Conservation (phyloP, 2,888 invertebrate species). For the Vanessa cardui region DNA sequence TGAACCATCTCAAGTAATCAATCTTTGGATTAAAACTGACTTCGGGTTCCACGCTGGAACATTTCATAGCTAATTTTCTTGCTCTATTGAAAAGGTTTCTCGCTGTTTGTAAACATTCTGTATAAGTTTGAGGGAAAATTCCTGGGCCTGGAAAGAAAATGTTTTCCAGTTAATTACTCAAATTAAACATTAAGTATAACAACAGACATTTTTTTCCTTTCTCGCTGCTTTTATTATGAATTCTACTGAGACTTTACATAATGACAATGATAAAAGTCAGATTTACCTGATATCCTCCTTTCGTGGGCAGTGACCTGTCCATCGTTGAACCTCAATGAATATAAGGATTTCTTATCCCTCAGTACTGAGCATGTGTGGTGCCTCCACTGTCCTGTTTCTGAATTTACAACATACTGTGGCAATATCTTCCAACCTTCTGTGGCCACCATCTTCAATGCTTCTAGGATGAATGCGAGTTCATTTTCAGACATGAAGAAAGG, state of each 20-base stretch:
- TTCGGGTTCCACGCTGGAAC: slow-evolving; percentile 88
- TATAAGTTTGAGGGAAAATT: slow-evolving; percentile 88
- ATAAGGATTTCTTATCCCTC: slow-evolving; percentile 92
- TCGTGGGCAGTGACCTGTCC: slow-evolving; percentile 90
- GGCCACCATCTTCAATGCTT: slow-evolving; percentile 93
- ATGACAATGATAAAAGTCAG: not conserved
- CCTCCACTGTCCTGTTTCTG: slow-evolving; percentile 94
- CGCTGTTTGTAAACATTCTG: slow-evolving; percentile 90
- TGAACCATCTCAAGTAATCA: slow-evolving; percentile 92
- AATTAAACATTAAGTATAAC: too few species aligned
- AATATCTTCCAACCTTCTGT: slow-evolving; percentile 94
- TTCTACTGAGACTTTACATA: too few species aligned
- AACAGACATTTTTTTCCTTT: too few species aligned
- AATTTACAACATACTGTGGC: slow-evolving; percentile 93
- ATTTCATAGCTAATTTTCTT: slow-evolving; percentile 88
- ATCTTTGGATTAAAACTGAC: slow-evolving; percentile 87
- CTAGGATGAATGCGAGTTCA: slow-evolving; percentile 91
- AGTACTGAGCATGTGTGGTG: slow-evolving; percentile 91
- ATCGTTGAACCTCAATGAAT: slow-evolving; percentile 88
- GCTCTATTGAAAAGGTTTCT: slow-evolving; percentile 90
- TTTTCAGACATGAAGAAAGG: slow-evolving; percentile 92
- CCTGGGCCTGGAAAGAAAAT: slow-evolving; percentile 79
- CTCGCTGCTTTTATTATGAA: too few species aligned
- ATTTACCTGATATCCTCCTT: slow-evolving; percentile 84
- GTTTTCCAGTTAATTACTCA: too few species aligned